Evolutionary conservation across 2,888 invertebrate species (phyloP).

Genomic region (Eustalomyia histrio): DNA sequence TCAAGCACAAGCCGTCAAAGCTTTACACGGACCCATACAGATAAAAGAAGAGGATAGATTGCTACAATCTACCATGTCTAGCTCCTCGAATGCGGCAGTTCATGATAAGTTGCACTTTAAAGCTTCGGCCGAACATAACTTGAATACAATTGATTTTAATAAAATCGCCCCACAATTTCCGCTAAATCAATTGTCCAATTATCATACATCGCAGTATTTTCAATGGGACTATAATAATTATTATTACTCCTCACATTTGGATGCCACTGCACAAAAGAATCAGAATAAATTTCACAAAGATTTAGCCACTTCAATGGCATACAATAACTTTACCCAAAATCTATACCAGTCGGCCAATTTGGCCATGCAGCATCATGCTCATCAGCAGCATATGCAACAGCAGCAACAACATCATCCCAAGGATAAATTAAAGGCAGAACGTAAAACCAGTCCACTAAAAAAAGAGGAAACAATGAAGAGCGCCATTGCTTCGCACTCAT

Average conservation of each 20-base stretch:
- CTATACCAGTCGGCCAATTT: constrained; percentile 77
- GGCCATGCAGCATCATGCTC: constrained; percentile 77
- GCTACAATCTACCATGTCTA: constrained; percentile 64
- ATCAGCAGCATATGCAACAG: constrained; percentile 76
- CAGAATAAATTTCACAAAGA: constrained; percentile 82
- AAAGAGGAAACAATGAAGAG: constrained; percentile 73
- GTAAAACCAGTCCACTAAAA: constrained; percentile 74
- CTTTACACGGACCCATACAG: constrained; percentile 68
- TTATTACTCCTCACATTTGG: constrained; percentile 81
- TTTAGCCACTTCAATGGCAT: constrained; percentile 78
- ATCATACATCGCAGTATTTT: constrained; percentile 85
- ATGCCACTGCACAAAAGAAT: constrained; percentile 81
- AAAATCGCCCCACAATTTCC: constrained; percentile 83
- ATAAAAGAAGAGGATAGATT: constrained; percentile 74
- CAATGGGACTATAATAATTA: constrained; percentile 84
- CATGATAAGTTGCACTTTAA: constrained; percentile 73
- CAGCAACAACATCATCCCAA: constrained; percentile 70
- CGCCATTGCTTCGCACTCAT: constrained; percentile 22
- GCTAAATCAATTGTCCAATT: constrained; percentile 85
- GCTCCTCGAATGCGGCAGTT: constrained; percentile 54
- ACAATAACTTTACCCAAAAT: constrained; percentile 78
- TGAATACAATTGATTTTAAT: constrained; percentile 80
- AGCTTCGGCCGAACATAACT: constrained; percentile 71
- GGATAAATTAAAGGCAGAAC: constrained; percentile 75
- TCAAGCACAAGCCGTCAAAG: constrained; percentile 44